Evolutionary conservation across 2,113 vertebrate species (phyloP).

Genomic region (Sisor rabdophorus): DNA sequence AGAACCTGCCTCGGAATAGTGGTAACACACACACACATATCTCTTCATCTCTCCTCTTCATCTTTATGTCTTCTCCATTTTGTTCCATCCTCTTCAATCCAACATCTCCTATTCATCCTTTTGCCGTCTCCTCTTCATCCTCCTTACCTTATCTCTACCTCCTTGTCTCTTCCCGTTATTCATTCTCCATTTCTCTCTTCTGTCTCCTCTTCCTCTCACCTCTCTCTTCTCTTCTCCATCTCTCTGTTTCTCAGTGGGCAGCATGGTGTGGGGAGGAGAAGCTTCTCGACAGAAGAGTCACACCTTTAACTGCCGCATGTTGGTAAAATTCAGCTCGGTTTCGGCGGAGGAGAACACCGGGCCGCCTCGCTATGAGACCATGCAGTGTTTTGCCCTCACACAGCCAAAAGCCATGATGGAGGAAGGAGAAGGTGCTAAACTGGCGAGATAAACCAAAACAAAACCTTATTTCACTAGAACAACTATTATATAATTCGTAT

Average conservation of each 20-base stretch:
- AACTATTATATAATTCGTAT: too few relatives aligned
- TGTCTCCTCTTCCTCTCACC: not conserved
- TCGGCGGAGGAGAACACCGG: conserved; percentile 73
- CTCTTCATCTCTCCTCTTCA: too few relatives aligned
- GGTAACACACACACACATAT: conserved; percentile 61
- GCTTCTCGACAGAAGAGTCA: conserved; percentile 90
- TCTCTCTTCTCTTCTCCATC: not conserved
- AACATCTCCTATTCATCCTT: too few relatives aligned
- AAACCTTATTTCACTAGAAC: too few relatives aligned
- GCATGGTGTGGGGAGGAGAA: conserved; percentile 86
- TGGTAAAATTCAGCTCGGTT: conserved; percentile 74
- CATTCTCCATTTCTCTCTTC: not conserved
- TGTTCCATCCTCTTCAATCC: too few relatives aligned
- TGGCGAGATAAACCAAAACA: too few relatives aligned
- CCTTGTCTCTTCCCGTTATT: not conserved
- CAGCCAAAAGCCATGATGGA: conserved; percentile 97
- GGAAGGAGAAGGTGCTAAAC: conserved; percentile 86
- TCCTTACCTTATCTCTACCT: not conserved
- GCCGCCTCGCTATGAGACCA: conserved; percentile 85
- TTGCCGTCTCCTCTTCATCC: too few relatives aligned
- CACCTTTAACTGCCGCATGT: conserved; percentile 95
- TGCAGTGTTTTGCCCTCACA: conserved; percentile 97
- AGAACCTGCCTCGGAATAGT: conserved; percentile 89
- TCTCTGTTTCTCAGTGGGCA: conserved; percentile 62
- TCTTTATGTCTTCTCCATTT: too few relatives aligned